Percentiles rank a stretch among this genome's conserved stretches.
phyloP scores from a whole-genome alignment of 1,140 invertebrate species.

The Musca vetustissima region DNA sequence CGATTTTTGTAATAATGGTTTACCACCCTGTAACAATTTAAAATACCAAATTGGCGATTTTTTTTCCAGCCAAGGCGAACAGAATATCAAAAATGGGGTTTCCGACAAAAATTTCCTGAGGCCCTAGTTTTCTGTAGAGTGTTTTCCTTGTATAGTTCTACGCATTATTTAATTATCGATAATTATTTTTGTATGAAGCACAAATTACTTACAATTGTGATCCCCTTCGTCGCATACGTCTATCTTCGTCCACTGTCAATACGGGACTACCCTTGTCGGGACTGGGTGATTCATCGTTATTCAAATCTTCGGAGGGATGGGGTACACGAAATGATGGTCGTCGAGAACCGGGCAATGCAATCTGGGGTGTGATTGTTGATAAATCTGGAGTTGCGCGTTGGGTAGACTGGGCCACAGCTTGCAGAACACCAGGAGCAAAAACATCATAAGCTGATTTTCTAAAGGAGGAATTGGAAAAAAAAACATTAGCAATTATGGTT shows the following conservation, averaged over 20 bases:
- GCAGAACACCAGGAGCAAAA: conserved; percentile 59
- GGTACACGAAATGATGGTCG: conserved; percentile 70
- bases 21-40: too few species aligned
- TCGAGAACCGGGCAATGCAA: conserved; percentile 56
- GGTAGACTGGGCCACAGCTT: conserved; percentile 36
- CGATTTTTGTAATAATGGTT: too few species aligned
- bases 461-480: conserved; percentile 6
- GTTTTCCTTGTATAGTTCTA: too few species aligned
- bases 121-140: too few species aligned
- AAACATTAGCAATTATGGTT: neutral
- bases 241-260: conserved; percentile 69
- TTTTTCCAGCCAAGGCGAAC: too few species aligned
- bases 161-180: too few species aligned
- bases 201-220: conserved; percentile 73
- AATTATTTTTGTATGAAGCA: neutral
- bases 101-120: too few species aligned
- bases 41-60: too few species aligned
- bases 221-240: conserved; percentile 70
- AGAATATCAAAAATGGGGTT: too few species aligned
- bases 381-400: conserved; percentile 45
- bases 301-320: conserved; percentile 58
- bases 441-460: conserved; percentile 81
- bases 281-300: conserved; percentile 61
- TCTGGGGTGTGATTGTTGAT: conserved; percentile 47
- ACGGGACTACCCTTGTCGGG: conserved; percentile 56